These are phyloP conservation scores for Hypomesus transpacificus DNA, from an alignment of 2,113 vertebrate species.

Conservation along the genomic window DNA sequence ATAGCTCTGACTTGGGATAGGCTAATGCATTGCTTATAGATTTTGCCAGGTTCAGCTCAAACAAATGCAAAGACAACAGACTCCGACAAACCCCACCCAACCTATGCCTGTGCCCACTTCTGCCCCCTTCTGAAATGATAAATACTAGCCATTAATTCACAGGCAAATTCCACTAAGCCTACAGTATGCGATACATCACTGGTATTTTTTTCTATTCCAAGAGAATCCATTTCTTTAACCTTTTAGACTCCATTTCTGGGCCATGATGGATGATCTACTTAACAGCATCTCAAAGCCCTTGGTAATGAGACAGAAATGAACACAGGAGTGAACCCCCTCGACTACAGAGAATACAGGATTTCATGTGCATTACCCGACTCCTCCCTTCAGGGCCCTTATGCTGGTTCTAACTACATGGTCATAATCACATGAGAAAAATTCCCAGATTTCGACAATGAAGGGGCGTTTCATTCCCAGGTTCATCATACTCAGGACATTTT, in stretches of 20 bases:
- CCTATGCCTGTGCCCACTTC: slow-evolving; percentile 9
- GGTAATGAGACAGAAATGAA: slow-evolving; percentile 70
- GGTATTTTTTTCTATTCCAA: slow-evolving; percentile 51
- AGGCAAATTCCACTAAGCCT: slow-evolving; percentile 54
- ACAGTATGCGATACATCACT: slow-evolving; percentile 59
- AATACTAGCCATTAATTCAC: slow-evolving; percentile 66
- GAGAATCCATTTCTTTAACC: slow-evolving; percentile 67
- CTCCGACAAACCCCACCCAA: slow-evolving; percentile 13
- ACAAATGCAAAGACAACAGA: slow-evolving; percentile 18
- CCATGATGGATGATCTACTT: slow-evolving; percentile 68
- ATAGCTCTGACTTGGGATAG: slow-evolving; percentile 27
- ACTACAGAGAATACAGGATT: slow-evolving; percentile 21
- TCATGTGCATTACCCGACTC: slow-evolving; percentile 35
- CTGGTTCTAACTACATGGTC: slow-evolving; percentile 13
- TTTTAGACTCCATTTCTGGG: slow-evolving; percentile 61
- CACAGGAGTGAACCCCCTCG: slow-evolving; percentile 50
- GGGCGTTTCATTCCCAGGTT: slow-evolving; percentile 30
- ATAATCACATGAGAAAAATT: slow-evolving; percentile 12
- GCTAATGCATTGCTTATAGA: slow-evolving; percentile 42
- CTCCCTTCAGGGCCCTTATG: slow-evolving; percentile 26
- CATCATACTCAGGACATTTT: slow-evolving; percentile 45
- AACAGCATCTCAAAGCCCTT: slow-evolving; percentile 55
- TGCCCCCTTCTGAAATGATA: slow-evolving; percentile 55
- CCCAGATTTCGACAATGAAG: slow-evolving; percentile 15
- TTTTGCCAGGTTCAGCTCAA: slow-evolving; percentile 38